phyloP scores from a whole-genome alignment of 2,888 invertebrate genomes.

The Ornithoptera alexandrae region DNA sequence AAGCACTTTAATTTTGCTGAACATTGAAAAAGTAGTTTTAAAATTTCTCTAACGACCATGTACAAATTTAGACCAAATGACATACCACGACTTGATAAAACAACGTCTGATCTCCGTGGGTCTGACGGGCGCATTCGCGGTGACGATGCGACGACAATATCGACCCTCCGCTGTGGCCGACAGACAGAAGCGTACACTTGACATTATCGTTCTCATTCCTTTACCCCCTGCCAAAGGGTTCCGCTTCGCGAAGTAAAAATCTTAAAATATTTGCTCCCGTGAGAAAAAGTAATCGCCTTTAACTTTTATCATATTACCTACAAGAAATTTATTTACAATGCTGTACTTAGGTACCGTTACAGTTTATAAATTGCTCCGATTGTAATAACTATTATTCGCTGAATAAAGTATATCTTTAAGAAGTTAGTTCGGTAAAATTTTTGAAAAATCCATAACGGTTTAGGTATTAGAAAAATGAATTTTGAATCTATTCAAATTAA shows the following conservation, averaged over 20 bases:
- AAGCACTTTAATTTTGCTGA: background rate
- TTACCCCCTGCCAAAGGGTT: constrained; percentile 43
- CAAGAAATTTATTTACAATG: background rate
- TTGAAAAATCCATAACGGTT: too few relatives aligned
- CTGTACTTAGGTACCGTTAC: background rate
- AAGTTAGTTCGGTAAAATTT: too few relatives aligned
- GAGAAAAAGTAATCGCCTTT: background rate
- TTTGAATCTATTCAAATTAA: too few relatives aligned
- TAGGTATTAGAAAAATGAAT: too few relatives aligned
- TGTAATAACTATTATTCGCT: too few relatives aligned
- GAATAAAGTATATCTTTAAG: too few relatives aligned
- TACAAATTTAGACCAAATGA: background rate
- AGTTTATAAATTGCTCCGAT: constrained; percentile 10
- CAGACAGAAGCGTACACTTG: constrained; percentile 59
- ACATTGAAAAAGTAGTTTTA: background rate
- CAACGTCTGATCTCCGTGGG: background rate
- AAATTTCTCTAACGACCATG: background rate
- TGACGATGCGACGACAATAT: constrained; percentile 29
- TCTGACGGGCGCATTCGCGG: constrained; percentile 9
- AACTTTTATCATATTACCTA: too few relatives aligned
- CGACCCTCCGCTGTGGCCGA: constrained; percentile 39
- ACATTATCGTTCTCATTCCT: constrained; percentile 52
- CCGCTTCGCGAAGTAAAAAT: constrained; percentile 32
- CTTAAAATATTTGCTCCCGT: background rate
- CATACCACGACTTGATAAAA: background rate